Percentiles rank a stretch among this genome's conserved stretches.
phyloP scores from a whole-genome alignment of 2,113 vertebrate species.

The Chunga burmeisteri region DNA sequence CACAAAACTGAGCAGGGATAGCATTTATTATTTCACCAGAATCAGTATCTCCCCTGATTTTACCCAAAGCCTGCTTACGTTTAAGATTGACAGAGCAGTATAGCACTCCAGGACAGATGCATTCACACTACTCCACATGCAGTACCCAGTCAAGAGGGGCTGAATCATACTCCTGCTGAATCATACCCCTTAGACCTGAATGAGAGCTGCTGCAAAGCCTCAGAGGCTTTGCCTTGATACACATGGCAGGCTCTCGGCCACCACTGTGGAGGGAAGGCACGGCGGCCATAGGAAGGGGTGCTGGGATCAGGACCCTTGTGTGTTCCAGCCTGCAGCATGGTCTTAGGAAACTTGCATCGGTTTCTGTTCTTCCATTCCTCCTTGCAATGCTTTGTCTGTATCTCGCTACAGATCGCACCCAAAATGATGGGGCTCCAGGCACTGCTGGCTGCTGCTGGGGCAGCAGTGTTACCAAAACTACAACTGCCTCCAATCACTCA shows the following conservation, averaged over 20 bases:
- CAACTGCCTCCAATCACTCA: background rate
- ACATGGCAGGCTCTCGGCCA: background rate
- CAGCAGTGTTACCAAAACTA: background rate
- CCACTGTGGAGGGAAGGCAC: background rate
- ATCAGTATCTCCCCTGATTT: background rate
- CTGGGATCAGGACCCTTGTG: no score
- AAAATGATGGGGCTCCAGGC: background rate
- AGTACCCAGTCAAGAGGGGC: background rate
- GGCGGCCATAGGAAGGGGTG: rapidly evolving
- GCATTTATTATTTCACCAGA: background rate
- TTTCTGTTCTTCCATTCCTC: background rate
- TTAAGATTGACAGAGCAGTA: background rate
- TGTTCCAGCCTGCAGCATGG: background rate
- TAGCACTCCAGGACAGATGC: background rate
- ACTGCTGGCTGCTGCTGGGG: background rate
- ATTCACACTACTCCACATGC: background rate
- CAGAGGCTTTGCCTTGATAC: background rate
- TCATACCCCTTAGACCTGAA: background rate
- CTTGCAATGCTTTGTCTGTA: background rate
- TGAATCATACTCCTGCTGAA: background rate
- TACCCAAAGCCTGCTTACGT: rapidly evolving
- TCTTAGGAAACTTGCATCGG: background rate
- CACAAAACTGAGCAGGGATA: background rate
- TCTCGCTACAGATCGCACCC: background rate
- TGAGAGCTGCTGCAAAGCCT: rapidly evolving